Percentiles rank a stretch among this genome's conserved stretches.
These are phyloP conservation scores for Hylaea fasciaria DNA, from an alignment of 2,888 invertebrate species.

Conservation along the genomic window DNA sequence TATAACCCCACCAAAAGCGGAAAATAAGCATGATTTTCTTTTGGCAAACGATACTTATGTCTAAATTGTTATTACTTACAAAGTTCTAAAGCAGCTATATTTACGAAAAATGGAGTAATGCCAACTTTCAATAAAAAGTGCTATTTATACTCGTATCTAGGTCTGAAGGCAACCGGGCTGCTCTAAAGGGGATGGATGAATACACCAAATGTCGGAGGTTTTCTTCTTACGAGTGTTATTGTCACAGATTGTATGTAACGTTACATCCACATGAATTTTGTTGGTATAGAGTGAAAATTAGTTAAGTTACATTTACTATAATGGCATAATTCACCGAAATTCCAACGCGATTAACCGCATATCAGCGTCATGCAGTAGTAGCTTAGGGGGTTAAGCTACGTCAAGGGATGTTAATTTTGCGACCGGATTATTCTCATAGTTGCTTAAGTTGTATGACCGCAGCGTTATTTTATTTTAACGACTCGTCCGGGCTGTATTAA, in stretches of 20 bases:
- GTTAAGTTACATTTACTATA: constrained; percentile 15
- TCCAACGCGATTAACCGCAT: constrained; percentile 43
- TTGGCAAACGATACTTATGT: constrained; percentile 54
- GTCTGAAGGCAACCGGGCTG: constrained; percentile 46
- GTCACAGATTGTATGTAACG: constrained; percentile 35
- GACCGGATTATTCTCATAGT: constrained; percentile 44
- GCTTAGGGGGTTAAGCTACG: constrained; percentile 39
- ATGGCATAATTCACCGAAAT: constrained; percentile 43
- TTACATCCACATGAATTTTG: constrained; percentile 13
- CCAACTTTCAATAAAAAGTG: constrained; percentile 65
- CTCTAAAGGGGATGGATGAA: constrained; percentile 50
- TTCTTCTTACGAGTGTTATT: constrained; percentile 48
- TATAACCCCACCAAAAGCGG: constrained; percentile 43
- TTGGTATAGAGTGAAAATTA: constrained; percentile 18
- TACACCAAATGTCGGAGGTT: constrained; percentile 47
- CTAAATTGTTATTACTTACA: constrained; percentile 59
- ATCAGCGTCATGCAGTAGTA: constrained; percentile 45
- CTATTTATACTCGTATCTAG: constrained; percentile 48
- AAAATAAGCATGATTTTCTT: constrained; percentile 48
- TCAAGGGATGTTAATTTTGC: constrained; percentile 43
- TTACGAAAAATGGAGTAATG: constrained; percentile 67
- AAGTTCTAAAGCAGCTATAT: constrained; percentile 59
- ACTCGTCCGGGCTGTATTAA: constrained; percentile 18
- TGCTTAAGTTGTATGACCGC: constrained; percentile 36
- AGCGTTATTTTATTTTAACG: constrained; percentile 39